Percentiles rank a stretch among this genome's conserved stretches.
These are phyloP conservation scores for Pogonomyrmex californicus DNA, from an alignment of 1,140 invertebrate genomes.

Conservation along the genomic window DNA sequence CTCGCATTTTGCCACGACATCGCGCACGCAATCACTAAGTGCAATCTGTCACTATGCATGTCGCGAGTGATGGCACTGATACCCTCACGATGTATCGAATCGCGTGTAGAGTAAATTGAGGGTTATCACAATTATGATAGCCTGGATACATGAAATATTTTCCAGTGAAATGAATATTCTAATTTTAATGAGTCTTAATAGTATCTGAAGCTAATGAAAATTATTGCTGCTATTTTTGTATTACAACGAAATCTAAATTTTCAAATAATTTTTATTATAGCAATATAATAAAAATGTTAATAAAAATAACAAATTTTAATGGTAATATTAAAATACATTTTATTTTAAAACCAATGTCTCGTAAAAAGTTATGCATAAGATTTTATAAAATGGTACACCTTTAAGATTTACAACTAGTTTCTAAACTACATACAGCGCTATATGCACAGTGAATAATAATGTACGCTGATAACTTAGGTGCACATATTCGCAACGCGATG, in stretches of 20 bases:
- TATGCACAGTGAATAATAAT: slow-evolving; percentile 49
- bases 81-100: slow-evolving; percentile 41
- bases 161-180: slow-evolving; percentile 25
- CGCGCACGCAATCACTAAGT: slow-evolving; percentile 42
- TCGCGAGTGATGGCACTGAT: slow-evolving; percentile 45
- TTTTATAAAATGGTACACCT: slow-evolving; percentile 41
- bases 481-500: slow-evolving; percentile 40
- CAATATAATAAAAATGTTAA: not conserved
- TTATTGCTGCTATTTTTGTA: not conserved
- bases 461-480: slow-evolving; percentile 39
- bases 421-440: slow-evolving; percentile 18
- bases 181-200: not conserved
- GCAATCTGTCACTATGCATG: slow-evolving; percentile 53
- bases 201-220: not conserved
- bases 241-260: not conserved
- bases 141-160: slow-evolving; percentile 17
- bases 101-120: slow-evolving; percentile 11
- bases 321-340: not conserved
- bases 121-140: slow-evolving; percentile 11
- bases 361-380: slow-evolving; percentile 36
- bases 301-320: not conserved
- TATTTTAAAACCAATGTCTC: not conserved
- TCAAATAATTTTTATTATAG: not conserved
- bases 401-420: slow-evolving; percentile 41
- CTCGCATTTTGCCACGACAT: slow-evolving; percentile 65